A percentile compares a stretch with the other conserved stretches of the same genome.
Evolutionary conservation across 2,113 vertebrate genomes (phyloP).

Genomic region (Hemiprocne comata): DNA sequence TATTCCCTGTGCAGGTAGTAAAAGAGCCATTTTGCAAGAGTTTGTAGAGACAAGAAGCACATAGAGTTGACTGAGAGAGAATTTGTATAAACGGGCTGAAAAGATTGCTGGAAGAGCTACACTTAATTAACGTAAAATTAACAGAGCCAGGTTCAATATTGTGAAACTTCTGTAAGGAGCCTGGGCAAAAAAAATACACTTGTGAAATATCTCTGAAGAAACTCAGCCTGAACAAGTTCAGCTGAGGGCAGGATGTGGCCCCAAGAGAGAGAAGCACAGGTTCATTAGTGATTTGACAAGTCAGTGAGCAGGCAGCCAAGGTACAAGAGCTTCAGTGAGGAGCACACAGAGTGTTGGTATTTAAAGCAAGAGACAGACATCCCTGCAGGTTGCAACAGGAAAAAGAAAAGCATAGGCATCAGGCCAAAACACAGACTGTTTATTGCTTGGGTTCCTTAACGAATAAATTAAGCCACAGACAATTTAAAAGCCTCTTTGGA

Average conservation of each 20-base stretch:
- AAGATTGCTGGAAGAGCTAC: not conserved
- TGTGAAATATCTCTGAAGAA: conserved; percentile 31
- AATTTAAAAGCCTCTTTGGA: conserved; percentile 36
- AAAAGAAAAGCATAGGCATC: not conserved
- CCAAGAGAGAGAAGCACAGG: not conserved
- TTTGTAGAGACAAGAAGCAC: not conserved
- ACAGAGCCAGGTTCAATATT: conserved; percentile 7
- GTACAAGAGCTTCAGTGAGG: not conserved
- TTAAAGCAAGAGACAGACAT: conserved; percentile 28
- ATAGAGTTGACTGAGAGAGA: not conserved
- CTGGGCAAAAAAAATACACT: not conserved
- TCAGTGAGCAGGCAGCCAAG: conserved; percentile 35
- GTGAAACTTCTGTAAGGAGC: not conserved
- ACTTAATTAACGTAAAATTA: conserved; percentile 21
- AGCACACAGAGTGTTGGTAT: not conserved
- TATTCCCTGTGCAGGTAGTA: not conserved
- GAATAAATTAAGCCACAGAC: conserved; percentile 35
- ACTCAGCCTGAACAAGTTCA: conserved; percentile 5
- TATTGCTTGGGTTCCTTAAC: conserved; percentile 26
- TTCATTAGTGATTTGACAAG: conserved; percentile 45
- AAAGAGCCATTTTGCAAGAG: conserved; percentile 11
- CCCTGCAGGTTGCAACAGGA: not conserved
- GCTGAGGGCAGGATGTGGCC: conserved; percentile 29
- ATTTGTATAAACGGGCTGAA: not conserved
- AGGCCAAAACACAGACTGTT: conserved; percentile 41